Conservation (phyloP, 2,797 vertebrate species). For the Characodon lateralis region DNA sequence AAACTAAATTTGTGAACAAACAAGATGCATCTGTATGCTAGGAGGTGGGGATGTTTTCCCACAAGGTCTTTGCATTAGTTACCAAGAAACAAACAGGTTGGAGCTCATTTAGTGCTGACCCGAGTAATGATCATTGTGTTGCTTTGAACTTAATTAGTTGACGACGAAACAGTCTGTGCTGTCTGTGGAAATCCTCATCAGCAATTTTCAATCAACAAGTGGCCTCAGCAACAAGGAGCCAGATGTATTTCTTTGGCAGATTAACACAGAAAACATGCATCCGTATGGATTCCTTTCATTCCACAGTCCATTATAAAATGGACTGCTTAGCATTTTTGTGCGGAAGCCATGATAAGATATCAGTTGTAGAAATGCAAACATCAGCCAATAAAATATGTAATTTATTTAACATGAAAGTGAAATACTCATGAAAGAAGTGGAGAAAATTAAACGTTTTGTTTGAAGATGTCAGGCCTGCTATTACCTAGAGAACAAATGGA, state of each 20-base stretch:
- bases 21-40: conserved; percentile 7
- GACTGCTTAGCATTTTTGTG: not conserved
- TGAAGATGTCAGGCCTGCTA: not conserved
- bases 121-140: conserved; percentile 39
- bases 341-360: not conserved
- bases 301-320: not conserved
- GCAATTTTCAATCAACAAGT: not conserved
- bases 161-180: conserved; percentile 33
- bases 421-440: not conserved
- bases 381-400: not conserved
- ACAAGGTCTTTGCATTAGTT: conserved; percentile 23
- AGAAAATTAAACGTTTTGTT: conserved; percentile 5
- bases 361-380: conserved; percentile 1
- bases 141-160: conserved; percentile 56
- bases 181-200: not conserved
- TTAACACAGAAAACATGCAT: not conserved
- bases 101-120: conserved; percentile 30
- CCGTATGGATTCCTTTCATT: not conserved
- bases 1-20: conserved; percentile 40
- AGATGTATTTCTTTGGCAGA: not conserved
- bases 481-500: not conserved
- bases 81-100: conserved; percentile 39
- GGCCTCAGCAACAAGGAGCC: not conserved
- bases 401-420: not conserved
- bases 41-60: conserved; percentile 11